Base-by-base conservation (phyloP, 2,888 invertebrate genomes). In the Brassicogethes aeneus region DNA sequence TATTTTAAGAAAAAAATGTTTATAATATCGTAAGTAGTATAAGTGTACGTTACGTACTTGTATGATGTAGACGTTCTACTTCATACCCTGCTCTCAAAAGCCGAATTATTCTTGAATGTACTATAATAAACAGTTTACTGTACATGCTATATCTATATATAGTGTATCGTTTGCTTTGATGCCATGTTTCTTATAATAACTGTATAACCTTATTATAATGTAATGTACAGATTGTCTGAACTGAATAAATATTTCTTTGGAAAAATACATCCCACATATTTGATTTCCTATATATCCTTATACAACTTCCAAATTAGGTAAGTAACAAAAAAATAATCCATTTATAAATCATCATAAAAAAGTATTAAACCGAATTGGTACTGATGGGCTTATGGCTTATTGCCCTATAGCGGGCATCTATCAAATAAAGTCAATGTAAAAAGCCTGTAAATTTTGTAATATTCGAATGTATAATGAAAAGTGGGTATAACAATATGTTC, bases 171-270 rank as follows among this genome's bases (percentile, higher is more conserved):
- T 65, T 62, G 65, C 66, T 65, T 66, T 64, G 64, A 67, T 68
- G 67, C 68, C 68, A 68, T 67, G 66, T 68, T 66, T 68, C 66
- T 64, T 65, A 66, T 61, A 61, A 51, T 64, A 64, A 64, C 62
- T 67, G 66, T 68, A 66, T 68, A 69, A 67, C 65, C 65, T 59
- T 65, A 66, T 63, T 59, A 53, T 32, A 23, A 62, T 67, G 65
- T 66, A 65, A 61, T 69, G 68, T 69, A 69, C 68, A 69, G 68
- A 66, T 66, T 69, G 68, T 69, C 68, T 68, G 68, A 69, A 67
- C 66, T 69, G 68, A 69, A 69, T 69, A 69, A 69, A 69, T 65
- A 67, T 66, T 66, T 65, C 66, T 69, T 69, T 68, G 65, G 65
- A 68, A 63, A 56, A 45, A 12, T 32, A 32, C 3, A 32, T 32